Evolutionary conservation across 1,140 invertebrate species (phyloP), one percentile per base, ranked within the genome.

Genomic region (Drosophila azteca): DNA sequence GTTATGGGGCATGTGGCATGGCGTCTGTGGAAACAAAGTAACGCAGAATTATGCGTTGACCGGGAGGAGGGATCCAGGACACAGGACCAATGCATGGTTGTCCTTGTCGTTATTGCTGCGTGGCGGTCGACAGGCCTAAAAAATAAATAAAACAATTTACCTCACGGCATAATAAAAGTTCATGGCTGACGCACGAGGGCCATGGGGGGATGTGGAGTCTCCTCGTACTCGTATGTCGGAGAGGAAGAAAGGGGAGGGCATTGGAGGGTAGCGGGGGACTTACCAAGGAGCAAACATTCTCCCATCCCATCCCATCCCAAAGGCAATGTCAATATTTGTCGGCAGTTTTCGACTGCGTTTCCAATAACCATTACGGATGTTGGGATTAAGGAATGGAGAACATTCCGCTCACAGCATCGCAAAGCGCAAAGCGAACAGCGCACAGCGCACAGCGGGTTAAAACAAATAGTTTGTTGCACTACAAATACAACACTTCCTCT

Each of bases 61-160:
- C 82, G 81, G 54, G 50, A 65, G 29, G 20, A 35, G 15, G 44
- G 0, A 35, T 13, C 44, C 9, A 59, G 52, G 29, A 20, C 22
- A 13, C 13, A 59, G 54, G 51, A 29, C 45, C 39, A 61, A 39
- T 35, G 20, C 6, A 51, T 64, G 53, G 63, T 31, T 51, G 54
- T 57, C 44, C 31, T 13, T 44, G 51, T 51, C 15, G 22, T 44
- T 72, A 43, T 63, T 31, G 15, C 31, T 52, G 55, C 41, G 48
- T 50, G 53, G 57, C 45, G 43, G 59, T 55, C 55, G 69, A 67
- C 76, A 71, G 77, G 82, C 83, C 82, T 85, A 88, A 89, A 88
- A 88, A 88, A 83, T 83, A 83, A 88, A 88, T 82, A 88, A 88
- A 77, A 88, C 85, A 87, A 88, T 88, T 88, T 81, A 88, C 83